phyloP scores from a whole-genome alignment of 2,797 vertebrate genomes.

The Rousettus madagascariensis region DNA sequence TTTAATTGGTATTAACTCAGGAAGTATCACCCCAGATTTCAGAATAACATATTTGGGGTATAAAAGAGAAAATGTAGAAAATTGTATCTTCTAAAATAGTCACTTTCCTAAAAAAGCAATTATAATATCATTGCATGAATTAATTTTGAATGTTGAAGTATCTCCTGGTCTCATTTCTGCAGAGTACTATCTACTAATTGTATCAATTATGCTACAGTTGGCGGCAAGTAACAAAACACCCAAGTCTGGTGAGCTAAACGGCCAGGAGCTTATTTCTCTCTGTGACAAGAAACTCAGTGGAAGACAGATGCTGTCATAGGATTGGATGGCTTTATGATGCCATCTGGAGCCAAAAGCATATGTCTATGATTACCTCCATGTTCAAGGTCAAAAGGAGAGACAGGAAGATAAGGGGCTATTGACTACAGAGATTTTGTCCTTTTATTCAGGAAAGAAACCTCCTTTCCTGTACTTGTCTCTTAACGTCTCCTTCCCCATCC shows the following conservation, averaged over 20 bases:
- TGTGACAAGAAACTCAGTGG: background rate
- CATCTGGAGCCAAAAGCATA: background rate
- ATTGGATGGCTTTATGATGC: background rate
- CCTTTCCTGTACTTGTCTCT: background rate
- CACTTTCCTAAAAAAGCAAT: background rate
- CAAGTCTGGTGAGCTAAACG: fast-evolving
- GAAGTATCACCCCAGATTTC: background rate
- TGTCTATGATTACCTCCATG: background rate
- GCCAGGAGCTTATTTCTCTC: background rate
- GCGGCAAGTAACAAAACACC: background rate
- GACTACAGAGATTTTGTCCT: background rate
- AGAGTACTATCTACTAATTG: background rate
- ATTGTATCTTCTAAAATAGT: background rate
- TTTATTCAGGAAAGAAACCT: background rate
- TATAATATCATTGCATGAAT: background rate
- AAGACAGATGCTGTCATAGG: background rate
- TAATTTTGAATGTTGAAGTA: background rate
- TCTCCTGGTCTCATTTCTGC: background rate
- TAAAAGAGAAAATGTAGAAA: background rate
- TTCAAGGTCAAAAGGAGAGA: background rate
- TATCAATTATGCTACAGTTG: background rate
- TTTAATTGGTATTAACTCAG: conserved; percentile 27
- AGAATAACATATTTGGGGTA: background rate
- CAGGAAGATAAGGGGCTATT: fast-evolving
- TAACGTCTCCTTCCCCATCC: fast-evolving